Evolutionary conservation across 2,797 vertebrate species (phyloP), one percentile per base, ranked within the genome.

Genomic region (Myoxocephalus aenaeus): DNA sequence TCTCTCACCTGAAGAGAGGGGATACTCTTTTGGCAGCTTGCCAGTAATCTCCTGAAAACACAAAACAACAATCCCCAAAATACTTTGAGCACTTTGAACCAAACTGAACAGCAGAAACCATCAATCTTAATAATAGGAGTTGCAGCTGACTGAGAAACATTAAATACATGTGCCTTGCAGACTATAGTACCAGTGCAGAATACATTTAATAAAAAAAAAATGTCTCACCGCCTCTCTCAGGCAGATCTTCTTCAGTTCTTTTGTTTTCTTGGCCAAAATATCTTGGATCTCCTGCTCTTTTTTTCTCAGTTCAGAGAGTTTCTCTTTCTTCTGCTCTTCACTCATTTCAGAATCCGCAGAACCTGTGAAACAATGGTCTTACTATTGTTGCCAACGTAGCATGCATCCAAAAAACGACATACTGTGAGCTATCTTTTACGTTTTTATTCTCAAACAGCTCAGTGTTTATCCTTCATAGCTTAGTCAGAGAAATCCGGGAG

Each of bases 181-280:
- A 48, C 81, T 56, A 18, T 44, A 57, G 32, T 7, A 18, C 27
- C 69, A 29, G 25, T 8, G 53, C 59, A 73, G 63, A 65, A 51
- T 38, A 65, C 29, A 15, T 53, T 42, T 36, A 70, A 68, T 11
- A 2, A 1, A 32, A 32, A 2, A 63, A 77, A 67, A 64, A 42
- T 82, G 74, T 80, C 97, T 97, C 90, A 99, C 98, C 72, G 98
- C 98, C 80, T 99, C 98, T 27, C 98, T 95, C 84, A 98, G 75
- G 75, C 98, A 99, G 79, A 99, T 98, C 80, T 97, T 97, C 92
- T 98, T 99, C 78, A 99, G 95, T 73, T 99, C 98, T 54, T 98
- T 96, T 9, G 98, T 96, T 78, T 98, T 99, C 90, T 97, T 95
- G 64, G 95, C 87, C 73, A 99, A 94, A 9, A 96, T 95, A 62